Base-by-base conservation (phyloP, 2,113 vertebrate genomes). In the Dunckerocampus dactyliophorus region DNA sequence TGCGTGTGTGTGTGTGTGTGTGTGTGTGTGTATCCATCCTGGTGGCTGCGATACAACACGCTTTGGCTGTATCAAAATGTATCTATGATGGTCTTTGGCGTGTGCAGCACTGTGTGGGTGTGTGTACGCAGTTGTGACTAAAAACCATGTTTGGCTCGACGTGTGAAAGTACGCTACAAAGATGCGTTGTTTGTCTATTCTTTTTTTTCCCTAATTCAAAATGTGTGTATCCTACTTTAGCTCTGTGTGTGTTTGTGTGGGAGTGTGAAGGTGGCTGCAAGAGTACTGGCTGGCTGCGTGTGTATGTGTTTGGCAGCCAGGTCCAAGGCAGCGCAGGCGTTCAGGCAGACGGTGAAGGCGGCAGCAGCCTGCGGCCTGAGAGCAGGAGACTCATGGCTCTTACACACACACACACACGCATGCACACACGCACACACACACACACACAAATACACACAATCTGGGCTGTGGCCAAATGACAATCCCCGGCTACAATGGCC, bases 11-110 rank as follows among this genome's bases (percentile, higher is more conserved):
- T 31, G 28, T 13, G 52, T 54, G 57, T 46, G 42, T 24, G 55
- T 42, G 21, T 45, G 42, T 34, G 76, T 75, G 79, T 81, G 81
- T 75, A 71, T 86, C 80, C 67, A 65, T 42, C 78, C 76, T 80
- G 84, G 76, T 82, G 85, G 85, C 85, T 81, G 77, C 74, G 73
- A 86, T 85, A 85, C 85, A 86, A 82, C 82, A 80, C 81, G 76
- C 81, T 82, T 85, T 88, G 84, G 81, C 87, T 72, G 76, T 72
- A 76, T 82, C 65, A 68, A 73, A 84, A 66, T 65, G 70, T 71
- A 83, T 85, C 83, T 67, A 70, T 73, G 79, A 74, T 74, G 62
- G 73, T 77, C 63, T 67, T 77, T 87, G 85, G 85, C 82, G 61
- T 55, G 69, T 65, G 73, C 13, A 14, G 54, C 31, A 43, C 54